phyloP scores from a whole-genome alignment of 1,140 invertebrate species.

The Drosophila sproati region DNA sequence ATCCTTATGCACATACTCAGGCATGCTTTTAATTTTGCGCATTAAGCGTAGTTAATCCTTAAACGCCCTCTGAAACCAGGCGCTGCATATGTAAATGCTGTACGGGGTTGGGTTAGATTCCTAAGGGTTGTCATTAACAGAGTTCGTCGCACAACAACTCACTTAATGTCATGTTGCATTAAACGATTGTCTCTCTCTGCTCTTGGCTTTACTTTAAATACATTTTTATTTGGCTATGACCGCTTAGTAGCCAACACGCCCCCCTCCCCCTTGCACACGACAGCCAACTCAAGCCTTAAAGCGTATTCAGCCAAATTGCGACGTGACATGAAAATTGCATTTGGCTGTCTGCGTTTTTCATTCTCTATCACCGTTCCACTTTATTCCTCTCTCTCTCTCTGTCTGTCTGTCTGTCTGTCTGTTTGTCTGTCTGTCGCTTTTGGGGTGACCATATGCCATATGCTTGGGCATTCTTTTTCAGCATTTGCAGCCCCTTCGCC shows the following conservation, averaged over 20 bases:
- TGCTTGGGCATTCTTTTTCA: constrained; percentile 38
- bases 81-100: constrained; percentile 41
- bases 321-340: constrained; percentile 83
- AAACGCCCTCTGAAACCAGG: constrained; percentile 45
- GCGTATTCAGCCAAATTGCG: constrained; percentile 58
- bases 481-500: constrained; percentile 49
- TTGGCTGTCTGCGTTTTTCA: constrained; percentile 57
- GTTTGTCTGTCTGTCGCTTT: constrained; percentile 31
- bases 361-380: background rate
- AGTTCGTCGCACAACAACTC: constrained; percentile 33
- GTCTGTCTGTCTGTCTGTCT: constrained; percentile 12
- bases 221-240: constrained; percentile 63
- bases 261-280: constrained; percentile 3
- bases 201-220: constrained; percentile 69
- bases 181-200: constrained; percentile 69
- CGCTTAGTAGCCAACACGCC: constrained; percentile 53
- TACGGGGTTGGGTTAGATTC: constrained; percentile 10
- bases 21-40: constrained; percentile 80
- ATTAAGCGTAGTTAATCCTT: constrained; percentile 80
- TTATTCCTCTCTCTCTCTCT: constrained; percentile 7
- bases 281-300: background rate
- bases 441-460: constrained; percentile 61
- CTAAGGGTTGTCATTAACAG: constrained; percentile 64
- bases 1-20: constrained; percentile 54
- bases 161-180: constrained; percentile 78